Percentiles rank a stretch among this genome's conserved stretches.
Conservation (phyloP, 2,888 invertebrate genomes). For the Eulithis prunata region DNA sequence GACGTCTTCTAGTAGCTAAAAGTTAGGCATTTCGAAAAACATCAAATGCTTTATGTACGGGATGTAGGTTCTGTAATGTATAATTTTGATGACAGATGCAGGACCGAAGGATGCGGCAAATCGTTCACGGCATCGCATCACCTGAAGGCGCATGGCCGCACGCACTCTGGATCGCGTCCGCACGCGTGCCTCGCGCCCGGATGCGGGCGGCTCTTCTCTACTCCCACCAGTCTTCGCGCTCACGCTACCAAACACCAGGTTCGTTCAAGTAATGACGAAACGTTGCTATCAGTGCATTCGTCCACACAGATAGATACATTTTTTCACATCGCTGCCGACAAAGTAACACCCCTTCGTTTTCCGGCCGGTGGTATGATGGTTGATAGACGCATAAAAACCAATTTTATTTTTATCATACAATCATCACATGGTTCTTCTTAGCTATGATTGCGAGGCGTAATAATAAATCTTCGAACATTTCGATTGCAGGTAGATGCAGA, state of each 20-base stretch:
- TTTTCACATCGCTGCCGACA: no score
- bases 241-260: constrained; percentile 90
- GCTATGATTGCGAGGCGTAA: no score
- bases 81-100: constrained; percentile 84
- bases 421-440: no score
- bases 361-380: no score
- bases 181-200: constrained; percentile 88
- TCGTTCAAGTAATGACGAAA: no score
- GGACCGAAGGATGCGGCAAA: constrained; percentile 93
- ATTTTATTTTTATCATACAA: no score
- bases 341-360: no score
- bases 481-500: constrained; percentile 59
- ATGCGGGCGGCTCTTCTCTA: constrained; percentile 92
- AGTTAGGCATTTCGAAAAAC: no score
- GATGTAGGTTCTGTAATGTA: no score
- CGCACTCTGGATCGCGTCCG: constrained; percentile 92
- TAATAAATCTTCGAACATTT: neutral
- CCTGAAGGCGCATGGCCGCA: constrained; percentile 94
- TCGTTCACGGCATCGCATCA: constrained; percentile 97
- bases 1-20: no score
- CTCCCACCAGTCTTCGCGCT: constrained; percentile 92
- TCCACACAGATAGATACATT: neutral
- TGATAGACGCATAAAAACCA: no score
- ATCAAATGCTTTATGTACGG: no score
- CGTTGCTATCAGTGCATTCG: neutral